Conservation (phyloP, 2,888 invertebrate genomes). For the Cetonia aurata region DNA sequence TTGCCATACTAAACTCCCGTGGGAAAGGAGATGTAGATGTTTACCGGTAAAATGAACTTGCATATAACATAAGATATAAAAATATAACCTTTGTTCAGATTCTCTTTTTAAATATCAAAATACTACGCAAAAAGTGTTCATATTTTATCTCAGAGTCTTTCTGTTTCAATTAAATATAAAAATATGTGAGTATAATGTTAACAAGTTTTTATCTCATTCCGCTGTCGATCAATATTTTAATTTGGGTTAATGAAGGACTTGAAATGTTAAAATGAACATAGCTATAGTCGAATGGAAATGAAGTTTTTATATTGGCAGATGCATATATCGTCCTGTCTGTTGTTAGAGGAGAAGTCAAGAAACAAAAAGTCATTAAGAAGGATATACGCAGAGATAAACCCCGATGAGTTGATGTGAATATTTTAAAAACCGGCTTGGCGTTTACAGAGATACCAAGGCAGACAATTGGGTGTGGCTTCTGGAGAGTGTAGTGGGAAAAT, state of each 20-base stretch:
- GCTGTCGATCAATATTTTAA: slow-evolving; percentile 8
- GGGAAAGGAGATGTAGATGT: too few relatives aligned
- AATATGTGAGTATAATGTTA: not conserved
- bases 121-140: too few relatives aligned
- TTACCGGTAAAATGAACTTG: too few relatives aligned
- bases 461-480: slow-evolving; percentile 29
- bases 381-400: slow-evolving; percentile 23
- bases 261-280: slow-evolving; percentile 2
- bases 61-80: too few relatives aligned
- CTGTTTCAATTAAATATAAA: not conserved
- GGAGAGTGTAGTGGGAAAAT: slow-evolving; percentile 33
- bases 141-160: too few relatives aligned
- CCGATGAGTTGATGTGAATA: slow-evolving; percentile 33
- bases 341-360: not conserved
- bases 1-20: too few relatives aligned
- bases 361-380: slow-evolving; percentile 13
- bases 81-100: too few relatives aligned
- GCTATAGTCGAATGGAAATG: slow-evolving; percentile 12
- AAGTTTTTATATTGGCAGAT: slow-evolving; percentile 18
- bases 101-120: too few relatives aligned
- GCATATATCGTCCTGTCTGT: not conserved
- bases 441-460: slow-evolving; percentile 19
- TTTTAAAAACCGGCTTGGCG: slow-evolving; percentile 34
- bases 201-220: not conserved
- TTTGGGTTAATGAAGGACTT: not conserved